Percentiles rank a stretch among this genome's conserved stretches.
phyloP scores from a whole-genome alignment of 1,140 invertebrate genomes.

The Drosophila repleta region DNA sequence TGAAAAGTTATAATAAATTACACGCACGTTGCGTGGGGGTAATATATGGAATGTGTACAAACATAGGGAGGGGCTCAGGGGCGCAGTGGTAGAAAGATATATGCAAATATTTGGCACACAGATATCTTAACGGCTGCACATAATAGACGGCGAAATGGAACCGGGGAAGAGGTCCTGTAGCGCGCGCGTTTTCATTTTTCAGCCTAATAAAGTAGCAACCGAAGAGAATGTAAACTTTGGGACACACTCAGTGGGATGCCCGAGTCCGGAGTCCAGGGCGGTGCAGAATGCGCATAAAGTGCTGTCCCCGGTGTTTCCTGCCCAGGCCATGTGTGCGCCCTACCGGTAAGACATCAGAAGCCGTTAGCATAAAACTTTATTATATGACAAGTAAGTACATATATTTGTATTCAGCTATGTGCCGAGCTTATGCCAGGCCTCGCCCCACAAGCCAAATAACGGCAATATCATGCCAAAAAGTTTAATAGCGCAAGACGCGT shows the following conservation, averaged over 20 bases:
- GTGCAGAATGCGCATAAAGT: conserved; percentile 63
- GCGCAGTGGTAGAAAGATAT: conserved; percentile 58
- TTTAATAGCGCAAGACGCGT: conserved; percentile 77
- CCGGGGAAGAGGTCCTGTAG: conserved; percentile 17
- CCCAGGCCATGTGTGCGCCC: conserved; percentile 50
- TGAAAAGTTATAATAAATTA: conserved; percentile 49
- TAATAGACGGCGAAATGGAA: conserved; percentile 33
- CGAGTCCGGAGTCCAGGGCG: conserved; percentile 24
- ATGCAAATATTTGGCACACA: conserved; percentile 74
- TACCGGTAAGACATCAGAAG: conserved; percentile 68
- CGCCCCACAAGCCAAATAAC: conserved; percentile 57
- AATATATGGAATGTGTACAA: conserved; percentile 29
- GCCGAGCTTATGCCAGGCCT: conserved; percentile 22
- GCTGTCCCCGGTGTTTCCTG: conserved; percentile 38
- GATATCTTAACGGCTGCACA: conserved; percentile 66
- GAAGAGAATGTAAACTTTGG: conserved; percentile 56
- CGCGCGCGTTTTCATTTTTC: conserved; percentile 73
- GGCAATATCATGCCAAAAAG: conserved; percentile 78
- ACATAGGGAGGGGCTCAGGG: background rate
- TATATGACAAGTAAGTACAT: conserved; percentile 79
- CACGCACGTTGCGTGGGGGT: conserved; percentile 41
- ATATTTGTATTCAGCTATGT: conserved; percentile 51
- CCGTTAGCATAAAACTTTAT: conserved; percentile 81
- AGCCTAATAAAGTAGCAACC: conserved; percentile 76
- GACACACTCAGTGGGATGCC: conserved; percentile 37